Percentiles rank a stretch among this genome's conserved stretches.
Conservation (phyloP, 2,797 vertebrate genomes). For the Picus viridis region DNA sequence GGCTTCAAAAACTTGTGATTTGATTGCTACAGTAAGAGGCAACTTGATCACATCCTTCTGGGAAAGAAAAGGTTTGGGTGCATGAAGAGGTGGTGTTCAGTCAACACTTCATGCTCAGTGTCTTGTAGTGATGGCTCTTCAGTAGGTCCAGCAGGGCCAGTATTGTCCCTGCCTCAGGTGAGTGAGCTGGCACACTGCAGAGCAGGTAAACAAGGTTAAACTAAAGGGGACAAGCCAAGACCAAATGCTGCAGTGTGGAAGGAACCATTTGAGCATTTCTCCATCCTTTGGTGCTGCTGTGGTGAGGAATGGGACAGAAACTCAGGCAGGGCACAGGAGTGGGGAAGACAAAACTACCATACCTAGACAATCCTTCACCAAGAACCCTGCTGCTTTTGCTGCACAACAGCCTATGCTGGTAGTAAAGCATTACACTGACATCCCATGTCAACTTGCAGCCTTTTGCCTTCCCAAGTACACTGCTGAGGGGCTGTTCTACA, state of each 20-base stretch:
- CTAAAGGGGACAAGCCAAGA: background rate
- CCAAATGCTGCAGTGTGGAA: background rate
- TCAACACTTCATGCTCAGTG: background rate
- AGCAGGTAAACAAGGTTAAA: background rate
- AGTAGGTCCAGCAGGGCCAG: background rate
- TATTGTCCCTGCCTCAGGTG: background rate
- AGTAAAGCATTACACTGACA: background rate
- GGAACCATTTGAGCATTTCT: background rate
- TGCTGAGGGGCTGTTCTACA: background rate
- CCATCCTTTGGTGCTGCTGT: background rate
- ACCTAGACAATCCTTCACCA: background rate
- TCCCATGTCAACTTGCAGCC: background rate
- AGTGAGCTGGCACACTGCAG: rapidly evolving
- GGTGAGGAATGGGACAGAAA: background rate
- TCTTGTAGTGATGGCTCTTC: background rate
- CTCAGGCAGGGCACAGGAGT: background rate
- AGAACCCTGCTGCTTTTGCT: background rate
- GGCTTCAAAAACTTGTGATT: background rate
- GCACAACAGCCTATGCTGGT: rapidly evolving
- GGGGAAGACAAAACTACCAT: background rate
- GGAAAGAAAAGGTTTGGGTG: background rate
- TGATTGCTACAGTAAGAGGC: no score
- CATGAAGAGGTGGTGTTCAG: background rate
- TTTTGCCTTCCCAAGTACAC: background rate
- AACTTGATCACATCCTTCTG: no score